Evolutionary conservation across 2,888 invertebrate genomes (phyloP), one percentile per base, ranked within the genome.

Genomic region (Digitonthophagus gazella): DNA sequence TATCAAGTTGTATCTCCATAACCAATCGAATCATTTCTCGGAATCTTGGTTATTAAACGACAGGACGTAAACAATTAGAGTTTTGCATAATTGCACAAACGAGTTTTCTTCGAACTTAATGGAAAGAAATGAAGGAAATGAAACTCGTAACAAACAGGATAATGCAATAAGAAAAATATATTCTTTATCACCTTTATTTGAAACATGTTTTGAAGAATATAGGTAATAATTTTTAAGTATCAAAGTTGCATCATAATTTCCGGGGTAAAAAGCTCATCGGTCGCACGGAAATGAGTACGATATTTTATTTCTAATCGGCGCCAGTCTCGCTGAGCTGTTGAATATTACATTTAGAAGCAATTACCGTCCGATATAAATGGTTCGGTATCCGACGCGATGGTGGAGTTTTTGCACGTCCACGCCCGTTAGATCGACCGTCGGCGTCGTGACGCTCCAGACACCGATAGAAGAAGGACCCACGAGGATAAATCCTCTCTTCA

Each of bases 251-350:
- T n/a, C 22, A 6, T 22, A 22, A 58, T 66, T 73, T 75, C n/a
- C n/a, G n/a, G n/a, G n/a, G 11, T 44, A 44, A 44, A 44, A 44
- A 44, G 3, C 28, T 44, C 28, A 44, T 44, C 28, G 11, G 8
- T 2, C 28, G 6, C 28, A 44, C 2, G 77, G 76, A 77, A 78
- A 77, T 77, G 75, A 76, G 76, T 76, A 76, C 11, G 75, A 78
- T 78, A 78, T 78, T 78, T 79, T 76, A 78, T 74, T 73, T 74
- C 73, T 77, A 77, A 77, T 77, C 75, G 28, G 28, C 28, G 28
- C 28, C 28, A 44, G 28, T 44, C 75, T 71, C 69, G 73, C 71
- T 70, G 72, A 73, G 74, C 75, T 75, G 65, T 68, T 70, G 70
- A 69, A 71, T 71, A 72, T 72, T 72, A 69, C 67, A 56, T 64